Base-by-base conservation (phyloP, 2,797 vertebrate genomes). In the Fratercula arctica region DNA sequence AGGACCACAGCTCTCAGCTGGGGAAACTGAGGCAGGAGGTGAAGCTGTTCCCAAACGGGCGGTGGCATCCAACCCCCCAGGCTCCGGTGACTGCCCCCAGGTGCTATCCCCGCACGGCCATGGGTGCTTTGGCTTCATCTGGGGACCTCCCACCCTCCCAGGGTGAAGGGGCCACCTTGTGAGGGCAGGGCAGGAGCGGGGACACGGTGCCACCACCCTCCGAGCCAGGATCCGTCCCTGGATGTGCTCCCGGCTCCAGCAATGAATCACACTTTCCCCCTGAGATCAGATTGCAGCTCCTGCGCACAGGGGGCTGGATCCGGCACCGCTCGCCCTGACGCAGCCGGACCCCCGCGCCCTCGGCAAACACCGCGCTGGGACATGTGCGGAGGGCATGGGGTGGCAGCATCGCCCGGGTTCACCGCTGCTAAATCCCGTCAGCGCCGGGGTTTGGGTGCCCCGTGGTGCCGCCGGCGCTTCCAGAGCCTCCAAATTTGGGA, bases 221-320 rank as follows among this genome's bases (percentile, higher is more conserved):
- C 3, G 4, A 50, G 87, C 43, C 78, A 4, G 64, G 60, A 84
- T 37, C 84, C 2, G 2, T 31, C 61, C 53, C 70, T 90, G 94
- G 89, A n/a, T 9, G 19, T 16, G 0, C 59, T 93, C 48, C 77
- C 28, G 0, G 89, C 77, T 46, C 56, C 10, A 0, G 50, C 3
- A 1, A 19, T 89, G 93, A 95, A 90, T 95, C 91, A 86, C 80
- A 11, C 7, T 35, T 86, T 86, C 77, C 85, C 66, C 64, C 9
- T 5, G 87, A 35, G 72, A 37, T 90, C 94, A 50, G 74, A 50
- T 70, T 72, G 85, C 95, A 72, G 89, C 51, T 81, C 43, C 64
- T 0, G 1, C 6, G 0, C 35, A 0, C 1, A 1, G 21, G 59
- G 59, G 37, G 31, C 28, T 1, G 5, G 33, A 8, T 0, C 28